Conservation (phyloP, 2,888 invertebrate genomes). For the Galerucella calmariensis region DNA sequence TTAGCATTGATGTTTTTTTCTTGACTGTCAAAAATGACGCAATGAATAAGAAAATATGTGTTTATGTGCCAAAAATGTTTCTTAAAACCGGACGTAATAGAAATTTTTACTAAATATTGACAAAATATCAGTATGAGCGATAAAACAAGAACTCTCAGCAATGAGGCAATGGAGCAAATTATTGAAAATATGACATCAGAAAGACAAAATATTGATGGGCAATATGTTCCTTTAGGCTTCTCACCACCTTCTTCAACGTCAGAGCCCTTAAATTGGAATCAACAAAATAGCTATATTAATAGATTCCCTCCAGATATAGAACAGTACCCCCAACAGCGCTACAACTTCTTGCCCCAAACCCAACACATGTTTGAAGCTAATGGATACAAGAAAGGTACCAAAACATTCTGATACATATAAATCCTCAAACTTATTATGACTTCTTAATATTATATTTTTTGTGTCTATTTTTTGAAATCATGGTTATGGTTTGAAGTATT, state of each 20-base stretch:
- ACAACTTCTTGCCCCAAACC: conserved; percentile 50
- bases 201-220: conserved; percentile 69
- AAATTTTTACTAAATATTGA: conserved; percentile 21
- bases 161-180: conserved; percentile 68
- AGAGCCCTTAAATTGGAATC: conserved; percentile 53
- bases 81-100: conserved; percentile 41
- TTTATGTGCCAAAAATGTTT: conserved; percentile 54
- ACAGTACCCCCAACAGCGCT: conserved; percentile 47
- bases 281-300: conserved; percentile 50
- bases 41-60: conserved; percentile 43
- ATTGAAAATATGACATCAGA: conserved; percentile 72
- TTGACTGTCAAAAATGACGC: conserved; percentile 42
- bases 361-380: conserved; percentile 48
- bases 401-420: conserved; percentile 15
- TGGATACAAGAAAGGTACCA: conserved; percentile 48
- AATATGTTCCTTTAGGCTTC: conserved; percentile 69
- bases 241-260: conserved; percentile 55
- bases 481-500: too few species aligned
- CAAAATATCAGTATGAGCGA: conserved; percentile 56
- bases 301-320: conserved; percentile 48
- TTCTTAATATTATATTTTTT: too few species aligned
- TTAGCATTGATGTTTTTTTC: conserved; percentile 31
- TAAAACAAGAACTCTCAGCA: conserved; percentile 55
- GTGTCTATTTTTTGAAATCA: too few species aligned
- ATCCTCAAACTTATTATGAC: too few species aligned